A percentile compares a stretch with the other conserved stretches of the same genome.
Conservation (phyloP, 1,140 invertebrate genomes). For the Drosophila mayri region DNA sequence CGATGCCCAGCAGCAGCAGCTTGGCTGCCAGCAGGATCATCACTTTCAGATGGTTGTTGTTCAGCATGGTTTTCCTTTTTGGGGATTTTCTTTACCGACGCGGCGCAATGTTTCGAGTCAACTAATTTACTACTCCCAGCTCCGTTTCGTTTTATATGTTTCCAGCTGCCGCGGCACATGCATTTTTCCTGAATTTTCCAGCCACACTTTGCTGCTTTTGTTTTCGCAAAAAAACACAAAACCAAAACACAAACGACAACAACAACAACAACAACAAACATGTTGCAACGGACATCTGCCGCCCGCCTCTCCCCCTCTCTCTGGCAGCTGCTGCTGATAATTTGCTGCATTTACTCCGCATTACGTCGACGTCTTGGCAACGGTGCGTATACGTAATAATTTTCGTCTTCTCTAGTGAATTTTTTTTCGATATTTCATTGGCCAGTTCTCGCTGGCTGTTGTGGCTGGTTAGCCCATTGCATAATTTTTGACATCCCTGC, state of each 20-base stretch:
- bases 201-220: constrained; percentile 53
- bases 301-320: neutral
- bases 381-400: constrained; percentile 78
- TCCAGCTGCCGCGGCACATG: constrained; percentile 15
- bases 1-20: constrained; percentile 11
- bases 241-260: constrained; percentile 8
- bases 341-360: constrained; percentile 74
- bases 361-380: constrained; percentile 69
- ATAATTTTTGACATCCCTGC: constrained; percentile 7
- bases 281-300: constrained; percentile 80
- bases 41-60: constrained; percentile 28
- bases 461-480: constrained; percentile 5
- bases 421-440: constrained; percentile 8
- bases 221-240: constrained; percentile 41
- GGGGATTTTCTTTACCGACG: constrained; percentile 52
- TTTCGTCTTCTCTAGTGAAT: constrained; percentile 20
- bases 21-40: constrained; percentile 39
- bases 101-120: constrained; percentile 73
- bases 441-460: constrained; percentile 18
- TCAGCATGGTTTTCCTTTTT: constrained; percentile 37
- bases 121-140: constrained; percentile 73
- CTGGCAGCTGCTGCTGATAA: constrained; percentile 60
- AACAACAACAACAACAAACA: constrained; percentile 16
- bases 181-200: constrained; percentile 77
- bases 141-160: constrained; percentile 69